phyloP scores from a whole-genome alignment of 2,113 vertebrate genomes.

The Otolemur garnettii region DNA sequence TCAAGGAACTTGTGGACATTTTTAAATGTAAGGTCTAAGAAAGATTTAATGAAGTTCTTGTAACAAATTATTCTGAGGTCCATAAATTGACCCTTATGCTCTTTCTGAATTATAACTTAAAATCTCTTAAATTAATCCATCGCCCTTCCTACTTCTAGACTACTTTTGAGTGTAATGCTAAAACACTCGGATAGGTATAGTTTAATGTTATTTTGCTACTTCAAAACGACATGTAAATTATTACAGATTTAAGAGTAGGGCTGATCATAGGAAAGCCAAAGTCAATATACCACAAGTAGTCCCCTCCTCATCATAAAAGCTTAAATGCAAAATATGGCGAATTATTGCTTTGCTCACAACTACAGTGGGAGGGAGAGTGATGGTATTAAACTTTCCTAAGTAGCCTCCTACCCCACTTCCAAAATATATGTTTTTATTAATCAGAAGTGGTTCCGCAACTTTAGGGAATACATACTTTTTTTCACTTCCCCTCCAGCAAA shows the following conservation, averaged over 20 bases:
- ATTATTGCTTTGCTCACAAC: not conserved
- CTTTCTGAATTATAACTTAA: conserved; percentile 28
- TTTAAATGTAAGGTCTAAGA: not conserved
- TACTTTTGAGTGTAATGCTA: conserved; percentile 27
- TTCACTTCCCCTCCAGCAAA: not conserved
- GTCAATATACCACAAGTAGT: not conserved
- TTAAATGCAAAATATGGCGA: conserved; percentile 13
- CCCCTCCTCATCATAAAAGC: not conserved
- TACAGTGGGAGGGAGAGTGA: not conserved
- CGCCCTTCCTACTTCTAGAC: not conserved
- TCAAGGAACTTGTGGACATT: not conserved
- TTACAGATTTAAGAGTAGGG: not conserved
- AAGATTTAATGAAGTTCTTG: not conserved
- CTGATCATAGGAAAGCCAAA: not conserved
- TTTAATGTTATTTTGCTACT: not conserved
- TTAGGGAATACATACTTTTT: conserved; percentile 11
- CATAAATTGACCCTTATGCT: not conserved
- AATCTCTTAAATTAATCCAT: conserved; percentile 1
- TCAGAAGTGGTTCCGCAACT: not conserved
- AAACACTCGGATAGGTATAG: not conserved
- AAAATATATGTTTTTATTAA: not conserved
- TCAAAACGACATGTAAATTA: conserved; percentile 15
- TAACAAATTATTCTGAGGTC: not conserved
- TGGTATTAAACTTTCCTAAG: not conserved
- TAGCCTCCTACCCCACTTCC: not conserved